Evolutionary conservation across 2,888 invertebrate species (phyloP), one percentile per base, ranked within the genome.

Genomic region (Odontomyia ornata): DNA sequence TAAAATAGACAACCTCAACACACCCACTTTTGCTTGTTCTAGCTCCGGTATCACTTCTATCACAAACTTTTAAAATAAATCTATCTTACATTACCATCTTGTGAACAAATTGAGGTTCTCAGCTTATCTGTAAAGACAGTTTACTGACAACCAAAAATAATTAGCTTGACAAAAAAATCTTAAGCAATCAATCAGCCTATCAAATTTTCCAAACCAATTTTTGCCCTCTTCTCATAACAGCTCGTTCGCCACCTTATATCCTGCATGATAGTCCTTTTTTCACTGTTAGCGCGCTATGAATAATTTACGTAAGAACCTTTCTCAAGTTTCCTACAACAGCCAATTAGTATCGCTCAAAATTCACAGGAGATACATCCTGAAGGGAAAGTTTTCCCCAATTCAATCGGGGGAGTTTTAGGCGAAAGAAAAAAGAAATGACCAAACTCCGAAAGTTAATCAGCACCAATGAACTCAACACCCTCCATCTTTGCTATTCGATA

Each of bases 361-460:
- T 64, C 64, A 64, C 13, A 7, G 13, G 30, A 30, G 27, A 28
- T 64, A 64, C 23, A 15, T 28, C 64, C 28, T 36, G 9, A 64
- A 64, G 13, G 28, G 25, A 64, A 30, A 64, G 64, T 64, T 30
- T 25, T 7, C 5, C 13, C 2, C 64, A 28, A 64, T 11, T 18
- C 11, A 13, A 1, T 56, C 18, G n/a, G n/a, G n/a, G n/a, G n/a
- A n/a, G n/a, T n/a, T n/a, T n/a, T n/a, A n/a, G n/a, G n/a, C n/a
- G n/a, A n/a, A n/a, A n/a, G n/a, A n/a, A 36, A 36, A 21, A 25
- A 60, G 23, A 64, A 64, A 64, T 28, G n/a, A 64, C 30, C 64
- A 64, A 64, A 64, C 64, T 64, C 7, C n/a, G 28, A 64, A 30
- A 64, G 64, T 64, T 64, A 64, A 64, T 64, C 64, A 64, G 64